Base-by-base conservation (phyloP, 2,113 vertebrate genomes). In the Dicerorhinus sumatrensis region DNA sequence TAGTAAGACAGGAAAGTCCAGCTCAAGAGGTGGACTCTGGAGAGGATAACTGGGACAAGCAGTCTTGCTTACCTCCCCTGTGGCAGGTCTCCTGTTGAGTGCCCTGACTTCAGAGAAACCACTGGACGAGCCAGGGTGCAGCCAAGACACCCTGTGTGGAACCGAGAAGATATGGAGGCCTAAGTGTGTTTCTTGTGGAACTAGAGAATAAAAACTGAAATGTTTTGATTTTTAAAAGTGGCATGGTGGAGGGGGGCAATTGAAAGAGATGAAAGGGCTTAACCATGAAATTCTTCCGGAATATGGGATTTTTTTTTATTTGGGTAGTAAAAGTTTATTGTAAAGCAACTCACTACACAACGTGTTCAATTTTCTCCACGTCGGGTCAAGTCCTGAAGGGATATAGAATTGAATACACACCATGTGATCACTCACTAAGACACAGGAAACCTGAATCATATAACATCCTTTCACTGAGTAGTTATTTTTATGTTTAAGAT, bases 191-290 rank as follows among this genome's bases (percentile, higher is more conserved):
- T 85, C 60, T 60, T 91, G 54, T 42, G n/a, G 17, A 91, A 89
- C 7, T 20, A 83, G 33, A 87, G 42, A 89, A 89, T 56, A 75
- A 93, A 81, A 89, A 77, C 11, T 17, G 69, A 65, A 93, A 85
- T 75, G 27, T 89, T 46, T 85, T 89, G 56, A 29, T n/a, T 81
- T 94, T 94, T 91, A 18, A 60, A 93, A 92, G 96, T 91, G 11
- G 25, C 18, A 62, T 33, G 8, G 13, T 51, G 29, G 13, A 56
- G 13, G 25, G 25, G 29, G 25, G n/a, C 48, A 85, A 58, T 8
- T 69, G n/a, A 96, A 91, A 91, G 72, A 89, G 11, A 70, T 17
- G 1, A 65, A 96, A 89, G 29, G 31, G 42, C 18, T 94, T 36
- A 65, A 69, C 14, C 23, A n/a, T 51, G 21, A 96, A 80, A 84